These are phyloP conservation scores for Parus major DNA, from an alignment of 2,113 vertebrate species.

Conservation along the genomic window DNA sequence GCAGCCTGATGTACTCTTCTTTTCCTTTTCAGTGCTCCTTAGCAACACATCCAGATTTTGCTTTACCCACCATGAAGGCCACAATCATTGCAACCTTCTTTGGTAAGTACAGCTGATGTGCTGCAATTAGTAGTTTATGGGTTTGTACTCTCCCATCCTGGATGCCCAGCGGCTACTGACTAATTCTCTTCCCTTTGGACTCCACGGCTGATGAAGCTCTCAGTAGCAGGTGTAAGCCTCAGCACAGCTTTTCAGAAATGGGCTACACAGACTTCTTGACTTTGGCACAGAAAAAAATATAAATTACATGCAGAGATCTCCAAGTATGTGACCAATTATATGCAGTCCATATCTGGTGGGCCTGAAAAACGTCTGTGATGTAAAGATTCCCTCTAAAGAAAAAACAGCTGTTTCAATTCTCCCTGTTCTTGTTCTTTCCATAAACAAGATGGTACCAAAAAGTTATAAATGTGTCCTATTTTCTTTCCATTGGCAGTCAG, in stretches of 20 bases:
- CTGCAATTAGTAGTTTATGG: background rate
- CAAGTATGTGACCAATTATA: background rate
- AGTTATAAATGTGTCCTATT: background rate
- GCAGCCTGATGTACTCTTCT: background rate
- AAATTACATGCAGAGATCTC: background rate
- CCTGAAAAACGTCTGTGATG: background rate
- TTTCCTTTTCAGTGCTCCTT: conserved; percentile 31
- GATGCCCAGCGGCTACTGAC: background rate
- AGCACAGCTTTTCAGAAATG: background rate
- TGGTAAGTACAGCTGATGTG: conserved; percentile 65
- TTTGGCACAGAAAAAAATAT: background rate
- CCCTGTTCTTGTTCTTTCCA: background rate
- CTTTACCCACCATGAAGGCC: conserved; percentile 73
- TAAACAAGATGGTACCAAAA: background rate
- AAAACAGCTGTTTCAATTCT: background rate
- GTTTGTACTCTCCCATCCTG: background rate
- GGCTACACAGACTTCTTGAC: background rate
- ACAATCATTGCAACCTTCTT: conserved; percentile 64
- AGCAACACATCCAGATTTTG: conserved; percentile 1
- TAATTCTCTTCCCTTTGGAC: background rate
- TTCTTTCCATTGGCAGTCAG: background rate
- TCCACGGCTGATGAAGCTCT: background rate
- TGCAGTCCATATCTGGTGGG: background rate
- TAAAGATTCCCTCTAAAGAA: background rate
- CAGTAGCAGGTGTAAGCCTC: background rate